Evolutionary conservation across 2,888 invertebrate species (phyloP), one percentile per base, ranked within the genome.

Genomic region (Agonopterix heracliana): DNA sequence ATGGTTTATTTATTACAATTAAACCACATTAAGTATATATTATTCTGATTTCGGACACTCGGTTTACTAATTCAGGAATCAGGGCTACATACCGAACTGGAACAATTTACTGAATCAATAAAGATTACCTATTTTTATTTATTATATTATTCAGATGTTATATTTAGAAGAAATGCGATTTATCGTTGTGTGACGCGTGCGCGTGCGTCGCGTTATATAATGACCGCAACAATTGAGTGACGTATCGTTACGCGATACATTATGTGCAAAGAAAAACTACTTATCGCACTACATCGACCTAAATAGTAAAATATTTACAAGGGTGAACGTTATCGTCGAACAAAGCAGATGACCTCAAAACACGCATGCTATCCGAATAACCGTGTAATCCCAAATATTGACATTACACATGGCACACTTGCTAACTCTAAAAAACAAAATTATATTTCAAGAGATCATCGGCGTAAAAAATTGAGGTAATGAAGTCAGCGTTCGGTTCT

Each of bases 381-480:
- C 50, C 47, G 50, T 40, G 44, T 51, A 51, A 51, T 51, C 45
- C 41, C 34, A 40, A 45, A 44, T 13, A 36, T 13, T 35, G 26
- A 26, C 26, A 26, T 34, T 14, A 40, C 46, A 34, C 41, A 11
- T 47, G 47, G 34, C 47, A 47, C 9, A 42, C 34, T 41, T 46
- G 46, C 5, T 17, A 10, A 41, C 34, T 38, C 10, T 38, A 42
- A 51, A 13, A 34, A 40, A 41, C 14, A 46, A 44, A 48, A 59
- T 26, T 26, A 36, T 48, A 57, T 60, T 59, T 58, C 50, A 53
- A 65, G 58, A 62, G 54, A 41, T 41, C 42, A 59, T 53, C 55
- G 54, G 47, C 41, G 56, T 59, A 74, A 74, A 78, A 79, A 80
- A 75, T 73, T 47, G 71, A 77, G 75, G 79, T 67, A 81, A 79